Evolutionary conservation across 2,113 vertebrate species (phyloP).

Genomic region (Onychorhynchus coronatus): DNA sequence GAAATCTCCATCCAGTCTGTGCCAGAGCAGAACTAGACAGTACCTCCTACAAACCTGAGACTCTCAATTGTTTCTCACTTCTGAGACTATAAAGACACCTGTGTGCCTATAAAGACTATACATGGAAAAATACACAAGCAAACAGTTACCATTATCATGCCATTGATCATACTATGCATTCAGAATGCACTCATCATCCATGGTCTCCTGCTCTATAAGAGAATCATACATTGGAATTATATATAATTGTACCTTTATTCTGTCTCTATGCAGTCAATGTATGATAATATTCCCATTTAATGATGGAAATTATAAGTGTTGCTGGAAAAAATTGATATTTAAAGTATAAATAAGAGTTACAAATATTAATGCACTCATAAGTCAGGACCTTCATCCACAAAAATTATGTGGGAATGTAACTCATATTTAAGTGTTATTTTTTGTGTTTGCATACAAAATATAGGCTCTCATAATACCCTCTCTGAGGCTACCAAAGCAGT

Average conservation of each 20-base stretch:
- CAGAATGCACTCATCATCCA: neutral
- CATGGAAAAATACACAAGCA: neutral
- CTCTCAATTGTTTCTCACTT: neutral
- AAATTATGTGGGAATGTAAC: neutral
- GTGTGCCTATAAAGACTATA: neutral
- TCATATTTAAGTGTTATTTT: neutral
- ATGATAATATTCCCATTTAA: neutral
- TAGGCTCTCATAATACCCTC: neutral
- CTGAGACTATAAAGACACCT: neutral
- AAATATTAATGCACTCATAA: neutral
- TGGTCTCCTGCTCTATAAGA: neutral
- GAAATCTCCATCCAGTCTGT: neutral
- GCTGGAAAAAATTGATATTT: neutral
- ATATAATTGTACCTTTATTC: neutral
- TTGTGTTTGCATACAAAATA: neutral
- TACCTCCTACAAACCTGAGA: neutral
- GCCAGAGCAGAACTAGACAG: neutral
- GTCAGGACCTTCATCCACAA: neutral
- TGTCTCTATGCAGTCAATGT: neutral
- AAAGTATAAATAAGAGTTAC: neutral
- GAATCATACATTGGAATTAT: neutral
- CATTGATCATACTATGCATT: neutral
- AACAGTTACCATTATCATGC: neutral
- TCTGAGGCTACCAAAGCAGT: neutral
- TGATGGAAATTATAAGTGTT: neutral